phyloP scores from a whole-genome alignment of 2,888 invertebrate species.

The Vandiemenella viatica region DNA sequence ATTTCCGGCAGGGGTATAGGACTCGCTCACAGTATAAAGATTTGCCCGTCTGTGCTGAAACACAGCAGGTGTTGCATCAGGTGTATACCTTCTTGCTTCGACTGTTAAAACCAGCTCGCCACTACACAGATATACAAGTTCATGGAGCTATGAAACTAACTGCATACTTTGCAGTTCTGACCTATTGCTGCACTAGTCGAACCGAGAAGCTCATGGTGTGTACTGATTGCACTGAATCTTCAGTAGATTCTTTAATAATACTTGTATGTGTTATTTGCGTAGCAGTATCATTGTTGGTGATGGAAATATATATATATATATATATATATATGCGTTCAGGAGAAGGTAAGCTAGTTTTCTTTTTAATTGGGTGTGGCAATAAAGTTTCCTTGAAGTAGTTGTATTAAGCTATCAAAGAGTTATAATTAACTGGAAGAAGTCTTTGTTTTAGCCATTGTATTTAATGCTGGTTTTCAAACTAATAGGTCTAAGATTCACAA shows the following conservation, averaged over 20 bases:
- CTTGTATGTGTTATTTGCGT: background rate
- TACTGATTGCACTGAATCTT: constrained; percentile 4
- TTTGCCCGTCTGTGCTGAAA: constrained; percentile 36
- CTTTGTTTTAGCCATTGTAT: no score
- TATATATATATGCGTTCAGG: no score
- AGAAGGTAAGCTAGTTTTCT: no score
- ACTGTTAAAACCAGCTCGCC: constrained; percentile 65
- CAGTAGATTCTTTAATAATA: background rate
- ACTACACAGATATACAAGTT: constrained; percentile 70
- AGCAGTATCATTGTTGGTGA: no score
- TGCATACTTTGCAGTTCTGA: constrained; percentile 81
- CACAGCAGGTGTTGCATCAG: constrained; percentile 42
- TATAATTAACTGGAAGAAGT: no score
- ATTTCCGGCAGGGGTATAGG: constrained; percentile 78
- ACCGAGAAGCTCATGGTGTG: constrained; percentile 84
- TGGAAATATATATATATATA: no score
- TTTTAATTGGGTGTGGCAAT: no score
- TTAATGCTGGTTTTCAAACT: no score
- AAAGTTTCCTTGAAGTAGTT: no score
- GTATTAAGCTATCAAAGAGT: no score
- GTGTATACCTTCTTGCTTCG: constrained; percentile 60
- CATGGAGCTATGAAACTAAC: constrained; percentile 86
- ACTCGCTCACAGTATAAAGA: constrained; percentile 32
- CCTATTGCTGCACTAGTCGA: constrained; percentile 79
- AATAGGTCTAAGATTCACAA: no score